Base-by-base conservation (phyloP, 2,797 vertebrate species). In the Arctocebus calabarensis region DNA sequence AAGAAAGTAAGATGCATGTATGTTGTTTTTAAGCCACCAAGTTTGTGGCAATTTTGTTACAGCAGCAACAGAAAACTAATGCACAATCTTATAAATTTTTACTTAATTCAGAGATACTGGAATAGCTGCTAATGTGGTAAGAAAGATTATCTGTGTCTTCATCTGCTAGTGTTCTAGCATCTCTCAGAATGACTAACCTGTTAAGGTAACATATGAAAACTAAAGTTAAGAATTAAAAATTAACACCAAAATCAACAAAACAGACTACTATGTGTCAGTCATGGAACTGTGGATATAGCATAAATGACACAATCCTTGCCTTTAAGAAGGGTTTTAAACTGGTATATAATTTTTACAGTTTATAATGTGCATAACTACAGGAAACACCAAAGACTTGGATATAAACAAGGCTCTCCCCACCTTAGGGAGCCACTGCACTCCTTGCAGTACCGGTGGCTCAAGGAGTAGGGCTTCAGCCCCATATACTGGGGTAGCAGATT, bases 11-110 rank as follows among this genome's bases (percentile, higher is more conserved):
- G 61, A 59, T 73, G 1, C 40, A 9, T 62, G 4, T 70, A 45
- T 45, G 45, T 45, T 89, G 9, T 70, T 79, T 79, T 62, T 93
- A 79, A 91, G 61, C 14, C 20, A 85, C 45, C 48, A 79, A 71
- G n/a, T 81, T 87, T 75, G 43, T 57, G 37, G 20, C 27, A 45
- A 94, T 78, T 85, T 78, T 96, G 45, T 89, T 94, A 88, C 0
- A 95, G 70, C 3, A 91, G 66, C 59, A 93, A 88, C 2, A 95
- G 45, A 91, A 96, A 92, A 94, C 45, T 66, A 74, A 92, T 64
- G 75, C 0, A 88, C 12, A 84, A 70, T 55, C 64, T 94, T 73
- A 85, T 34, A 92, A 91, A 93, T 45, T 91, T 68, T 94, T 62
- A 90, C n/a, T 71, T 94, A 13, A 19, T 79, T 90, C 52, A 70